phyloP scores from a whole-genome alignment of 2,113 vertebrate species.

The Syngnathus typhle region DNA sequence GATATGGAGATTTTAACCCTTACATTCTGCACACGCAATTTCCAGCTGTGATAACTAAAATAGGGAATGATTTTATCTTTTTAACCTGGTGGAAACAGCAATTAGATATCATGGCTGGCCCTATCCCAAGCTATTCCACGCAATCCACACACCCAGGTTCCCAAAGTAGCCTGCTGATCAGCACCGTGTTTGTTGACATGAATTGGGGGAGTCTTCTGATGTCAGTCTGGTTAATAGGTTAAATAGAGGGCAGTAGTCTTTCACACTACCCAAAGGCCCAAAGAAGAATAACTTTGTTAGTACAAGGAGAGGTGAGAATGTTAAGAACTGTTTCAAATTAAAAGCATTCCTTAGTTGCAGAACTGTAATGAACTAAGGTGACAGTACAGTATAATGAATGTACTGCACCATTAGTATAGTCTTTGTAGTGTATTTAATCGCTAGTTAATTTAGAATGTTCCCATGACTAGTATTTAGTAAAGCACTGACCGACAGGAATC shows the following conservation, averaged over 20 bases:
- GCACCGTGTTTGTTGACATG: conserved; percentile 42
- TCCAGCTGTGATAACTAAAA: too few species aligned
- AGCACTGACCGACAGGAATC: too few species aligned
- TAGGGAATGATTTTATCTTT: background rate
- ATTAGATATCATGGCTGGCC: background rate
- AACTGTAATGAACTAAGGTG: background rate
- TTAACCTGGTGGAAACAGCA: background rate
- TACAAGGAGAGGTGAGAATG: conserved; percentile 17
- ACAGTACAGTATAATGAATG: too few species aligned
- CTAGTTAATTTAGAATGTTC: too few species aligned
- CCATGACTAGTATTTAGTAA: too few species aligned
- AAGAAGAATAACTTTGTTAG: conserved; percentile 7
- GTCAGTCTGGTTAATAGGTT: conserved; percentile 17
- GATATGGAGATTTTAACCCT: too few species aligned
- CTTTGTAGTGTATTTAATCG: too few species aligned
- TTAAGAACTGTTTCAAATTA: conserved; percentile 16
- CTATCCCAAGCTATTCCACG: conserved; percentile 4
- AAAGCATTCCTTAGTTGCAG: conserved; percentile 17
- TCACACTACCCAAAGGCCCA: conserved; percentile 43
- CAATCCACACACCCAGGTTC: background rate
- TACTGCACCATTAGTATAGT: too few species aligned
- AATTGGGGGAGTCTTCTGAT: conserved; percentile 57
- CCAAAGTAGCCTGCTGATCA: conserved; percentile 13
- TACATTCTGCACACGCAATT: too few species aligned
- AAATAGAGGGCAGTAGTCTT: conserved; percentile 19